These are phyloP conservation scores for Zeuzera pyrina DNA, from an alignment of 2,888 invertebrate genomes.

Conservation along the genomic window DNA sequence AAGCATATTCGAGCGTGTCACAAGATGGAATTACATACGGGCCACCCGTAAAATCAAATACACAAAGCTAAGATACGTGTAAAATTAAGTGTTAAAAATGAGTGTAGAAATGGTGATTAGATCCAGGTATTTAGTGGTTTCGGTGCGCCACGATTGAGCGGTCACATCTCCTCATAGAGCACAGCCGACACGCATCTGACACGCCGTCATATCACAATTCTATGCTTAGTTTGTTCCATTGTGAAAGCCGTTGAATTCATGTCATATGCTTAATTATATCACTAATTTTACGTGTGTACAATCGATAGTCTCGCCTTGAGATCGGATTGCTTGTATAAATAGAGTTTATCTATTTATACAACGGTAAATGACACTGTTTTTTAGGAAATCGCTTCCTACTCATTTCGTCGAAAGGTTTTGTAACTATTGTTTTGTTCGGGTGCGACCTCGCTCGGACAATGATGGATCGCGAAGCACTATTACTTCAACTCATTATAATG, in stretches of 20 bases:
- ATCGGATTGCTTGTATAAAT: not conserved
- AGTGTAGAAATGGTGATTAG: constrained; percentile 72
- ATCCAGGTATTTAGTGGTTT: constrained; percentile 64
- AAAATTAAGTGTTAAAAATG: constrained; percentile 72
- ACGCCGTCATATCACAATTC: constrained; percentile 63
- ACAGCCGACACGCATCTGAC: constrained; percentile 49
- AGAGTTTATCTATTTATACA: constrained; percentile 3
- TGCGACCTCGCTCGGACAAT: constrained; percentile 48
- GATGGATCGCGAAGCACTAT: constrained; percentile 42
- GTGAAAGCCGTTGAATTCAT: constrained; percentile 61
- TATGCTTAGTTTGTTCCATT: constrained; percentile 66
- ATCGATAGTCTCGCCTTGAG: constrained; percentile 45
- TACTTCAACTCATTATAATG: constrained; percentile 22
- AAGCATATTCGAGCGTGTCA: no score
- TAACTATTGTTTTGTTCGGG: constrained; percentile 36
- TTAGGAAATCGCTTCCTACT: constrained; percentile 16
- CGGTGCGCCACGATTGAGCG: constrained; percentile 59
- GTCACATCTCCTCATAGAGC: constrained; percentile 55
- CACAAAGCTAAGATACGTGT: constrained; percentile 67
- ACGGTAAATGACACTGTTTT: constrained; percentile 14
- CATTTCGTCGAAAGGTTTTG: constrained; percentile 27
- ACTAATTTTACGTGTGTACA: constrained; percentile 52
- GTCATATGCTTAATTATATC: constrained; percentile 69
- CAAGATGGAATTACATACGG: no score
- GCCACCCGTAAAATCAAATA: constrained; percentile 54